Conservation (phyloP, 2,888 invertebrate genomes). For the Panorpa germanica region DNA sequence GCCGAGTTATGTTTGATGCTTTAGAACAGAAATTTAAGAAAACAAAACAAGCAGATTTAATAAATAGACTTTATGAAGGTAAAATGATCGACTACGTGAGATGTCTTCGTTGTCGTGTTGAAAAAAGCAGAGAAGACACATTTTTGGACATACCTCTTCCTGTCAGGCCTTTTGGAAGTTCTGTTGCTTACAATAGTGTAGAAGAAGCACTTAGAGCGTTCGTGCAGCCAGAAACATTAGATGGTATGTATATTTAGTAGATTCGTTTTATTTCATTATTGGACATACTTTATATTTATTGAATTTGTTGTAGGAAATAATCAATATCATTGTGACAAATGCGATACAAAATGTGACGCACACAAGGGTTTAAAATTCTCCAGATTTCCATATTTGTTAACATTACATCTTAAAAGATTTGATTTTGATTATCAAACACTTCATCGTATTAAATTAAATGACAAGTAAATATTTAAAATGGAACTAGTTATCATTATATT, state of each 20-base stretch:
- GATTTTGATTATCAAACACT: constrained; percentile 75
- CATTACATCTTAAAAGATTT: constrained; percentile 73
- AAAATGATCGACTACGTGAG: constrained; percentile 80
- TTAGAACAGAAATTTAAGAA: constrained; percentile 68
- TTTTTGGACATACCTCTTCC: constrained; percentile 76
- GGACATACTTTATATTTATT: no score
- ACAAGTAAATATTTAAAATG: constrained; percentile 37
- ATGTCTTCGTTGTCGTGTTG: constrained; percentile 67
- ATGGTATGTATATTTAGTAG: no score
- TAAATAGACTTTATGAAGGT: constrained; percentile 57
- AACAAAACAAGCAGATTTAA: constrained; percentile 62
- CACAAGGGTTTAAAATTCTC: constrained; percentile 78
- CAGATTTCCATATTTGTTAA: constrained; percentile 70
- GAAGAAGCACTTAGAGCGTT: constrained; percentile 71
- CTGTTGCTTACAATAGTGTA: constrained; percentile 56
- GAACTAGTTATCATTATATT: constrained; percentile 5
- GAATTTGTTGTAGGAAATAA: no score
- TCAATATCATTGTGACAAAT: constrained; percentile 74
- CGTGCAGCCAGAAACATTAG: constrained; percentile 65
- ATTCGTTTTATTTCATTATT: no score
- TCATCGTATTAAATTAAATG: constrained; percentile 73
- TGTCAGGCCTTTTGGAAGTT: constrained; percentile 64
- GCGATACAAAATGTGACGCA: constrained; percentile 72
- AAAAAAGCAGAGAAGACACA: constrained; percentile 64
- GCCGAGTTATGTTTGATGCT: constrained; percentile 80